Base-by-base conservation (phyloP, 2,888 invertebrate genomes). In the Steinernema hermaphroditum region DNA sequence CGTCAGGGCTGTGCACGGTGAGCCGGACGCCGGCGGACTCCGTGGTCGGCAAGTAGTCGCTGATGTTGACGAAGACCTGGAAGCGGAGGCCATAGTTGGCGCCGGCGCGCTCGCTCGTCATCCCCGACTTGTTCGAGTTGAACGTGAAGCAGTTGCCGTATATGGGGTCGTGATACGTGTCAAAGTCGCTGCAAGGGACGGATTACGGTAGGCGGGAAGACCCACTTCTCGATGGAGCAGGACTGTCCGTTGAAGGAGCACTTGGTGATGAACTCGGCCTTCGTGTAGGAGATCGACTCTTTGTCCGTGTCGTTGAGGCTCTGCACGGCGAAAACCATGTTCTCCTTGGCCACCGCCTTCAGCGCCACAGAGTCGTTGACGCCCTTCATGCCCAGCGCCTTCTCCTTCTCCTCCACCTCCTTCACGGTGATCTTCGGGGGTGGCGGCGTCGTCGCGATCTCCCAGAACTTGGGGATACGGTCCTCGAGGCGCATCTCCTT, bases 71-170 rank as follows among this genome's bases (percentile, higher is more conserved):
- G 62, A 85, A 85, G 16, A 85, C 82, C 78, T 85, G 82, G 49
- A 85, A 74, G 8, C 85, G 81, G 1, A 85, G 75, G 22, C 85
- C 85, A 69, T 86, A 86, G 32, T 80, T 78, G 0, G 86, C 82
- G 2, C 86, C 86, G 1, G 86, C 83, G 44, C 86, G 68, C 70
- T 84, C 84, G 72, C 80, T 82, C 16, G 81, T 81, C 24, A 81
- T 75, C 8, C 77, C 81, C 9, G 76, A 73, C 16, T 74, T 46
- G 50, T 82, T 80, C 19, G 76, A 78, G 44, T 83, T 83, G 75
- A 84, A 86, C 8, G 84, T 86, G 78, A 81, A 86, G 72, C 86
- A 86, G 70, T 86, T 86, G n/a, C 86, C 86, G 69, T 79, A 86
- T 0, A 82, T 77, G 6, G 86, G 85, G 71, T 86, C 86, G 16